Base-by-base conservation (phyloP, 2,888 invertebrate genomes). In the Romanomermis culicivorax region DNA sequence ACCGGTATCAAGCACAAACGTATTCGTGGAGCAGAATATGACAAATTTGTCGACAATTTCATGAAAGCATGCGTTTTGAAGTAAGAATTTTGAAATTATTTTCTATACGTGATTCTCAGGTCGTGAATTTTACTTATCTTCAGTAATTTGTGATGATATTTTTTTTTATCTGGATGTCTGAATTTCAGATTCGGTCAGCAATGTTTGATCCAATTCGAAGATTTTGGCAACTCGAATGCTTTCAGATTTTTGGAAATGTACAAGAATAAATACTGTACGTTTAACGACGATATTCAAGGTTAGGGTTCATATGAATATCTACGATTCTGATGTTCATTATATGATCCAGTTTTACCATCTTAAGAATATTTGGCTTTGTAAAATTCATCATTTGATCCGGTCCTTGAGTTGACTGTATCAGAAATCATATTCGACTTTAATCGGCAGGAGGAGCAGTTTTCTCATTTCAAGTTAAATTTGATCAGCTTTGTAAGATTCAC, bases 241-340 rank as follows among this genome's bases (percentile, higher is more conserved):
- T 97, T 95, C 77, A 77, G 85, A 36, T 75, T 49, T 25, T 75
- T 97, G 60, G 82, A 80, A 64, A 87, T 85, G 70, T 97, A 95
- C 73, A 79, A 87, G 45, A 75, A 84, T 64, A 70, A 78, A 65
- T 82, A 84, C 72, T 95, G 93, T 72, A 89, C 88, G 17, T 97
- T 97, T 74, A 97, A 99, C 74, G 97, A 97, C 70, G 97, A 97
- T 70, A 97, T 97, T 68, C 93, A 97, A 72, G 91, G 91, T 66
- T 4, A 14, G 47, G 17, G 36, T 36, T 36, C 36, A 36, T 36
- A 11, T 36, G n/a, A n/a, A n/a, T n/a, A n/a, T n/a, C n/a, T n/a
- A n/a, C n/a, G n/a, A n/a, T n/a, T n/a, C n/a, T n/a, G n/a, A n/a
- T n/a, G n/a, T n/a, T n/a, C n/a, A n/a, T n/a, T n/a, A n/a, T n/a